phyloP scores from a whole-genome alignment of 2,797 vertebrate species.

The Gymnothorax javanicus region DNA sequence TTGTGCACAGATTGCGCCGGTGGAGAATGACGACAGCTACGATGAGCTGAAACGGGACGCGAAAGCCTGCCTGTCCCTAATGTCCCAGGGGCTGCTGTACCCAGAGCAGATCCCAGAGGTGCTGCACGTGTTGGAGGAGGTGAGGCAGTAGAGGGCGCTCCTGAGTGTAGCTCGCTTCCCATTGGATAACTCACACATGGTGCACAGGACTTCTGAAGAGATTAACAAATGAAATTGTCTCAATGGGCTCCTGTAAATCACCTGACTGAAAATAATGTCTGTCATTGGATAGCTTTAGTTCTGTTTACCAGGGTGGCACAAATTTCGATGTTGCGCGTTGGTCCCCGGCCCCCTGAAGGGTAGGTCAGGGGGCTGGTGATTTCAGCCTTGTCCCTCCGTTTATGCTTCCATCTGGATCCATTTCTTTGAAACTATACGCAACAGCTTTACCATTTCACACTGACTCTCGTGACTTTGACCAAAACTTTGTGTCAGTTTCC shows the following conservation, averaged over 20 bases:
- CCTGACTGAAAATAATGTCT: background rate
- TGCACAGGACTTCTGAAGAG: background rate
- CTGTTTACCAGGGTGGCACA: background rate
- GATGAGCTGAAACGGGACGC: constrained; percentile 97
- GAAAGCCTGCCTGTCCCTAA: constrained; percentile 92
- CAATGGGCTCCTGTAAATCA: background rate
- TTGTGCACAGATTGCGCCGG: constrained; percentile 87
- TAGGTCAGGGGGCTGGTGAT: too few species aligned
- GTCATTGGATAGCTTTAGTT: background rate
- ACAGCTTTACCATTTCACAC: too few species aligned
- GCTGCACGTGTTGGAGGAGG: constrained; percentile 86
- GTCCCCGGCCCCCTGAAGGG: too few species aligned
- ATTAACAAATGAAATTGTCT: background rate
- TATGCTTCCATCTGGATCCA: too few species aligned
- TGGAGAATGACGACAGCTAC: constrained; percentile 95
- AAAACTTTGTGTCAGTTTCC: too few species aligned
- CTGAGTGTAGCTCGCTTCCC: background rate
- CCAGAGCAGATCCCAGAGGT: constrained; percentile 93
- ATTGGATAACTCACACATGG: background rate
- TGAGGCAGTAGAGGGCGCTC: constrained; percentile 57
- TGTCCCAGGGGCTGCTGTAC: constrained; percentile 97
- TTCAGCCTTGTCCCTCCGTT: too few species aligned
- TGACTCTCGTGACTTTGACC: too few species aligned
- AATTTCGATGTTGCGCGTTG: background rate
- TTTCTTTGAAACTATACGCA: too few species aligned